phyloP scores from a whole-genome alignment of 2,888 invertebrate species.

The Ellobium chinense region DNA sequence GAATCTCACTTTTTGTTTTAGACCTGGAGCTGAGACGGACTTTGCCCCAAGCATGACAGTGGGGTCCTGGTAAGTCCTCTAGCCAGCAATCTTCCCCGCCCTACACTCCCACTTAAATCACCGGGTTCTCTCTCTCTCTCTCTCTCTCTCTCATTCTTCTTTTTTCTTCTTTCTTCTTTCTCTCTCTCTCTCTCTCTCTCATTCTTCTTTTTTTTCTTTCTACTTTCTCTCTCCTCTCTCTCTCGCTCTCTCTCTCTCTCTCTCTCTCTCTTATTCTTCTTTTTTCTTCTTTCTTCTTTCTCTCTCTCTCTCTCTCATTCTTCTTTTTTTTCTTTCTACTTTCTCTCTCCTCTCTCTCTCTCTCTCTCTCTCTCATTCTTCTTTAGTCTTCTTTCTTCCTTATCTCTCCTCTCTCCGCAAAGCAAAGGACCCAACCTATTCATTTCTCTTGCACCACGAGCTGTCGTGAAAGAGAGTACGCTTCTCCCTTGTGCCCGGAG shows the following conservation, averaged over 20 bases:
- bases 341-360: not conserved
- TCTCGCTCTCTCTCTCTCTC: too few species aligned
- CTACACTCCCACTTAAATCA: too few species aligned
- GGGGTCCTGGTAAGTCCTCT: too few species aligned
- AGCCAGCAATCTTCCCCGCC: too few species aligned
- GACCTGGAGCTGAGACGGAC: too few species aligned
- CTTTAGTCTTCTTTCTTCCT: not conserved
- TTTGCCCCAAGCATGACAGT: too few species aligned
- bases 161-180: not conserved
- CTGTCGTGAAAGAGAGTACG: too few species aligned
- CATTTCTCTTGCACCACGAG: not conserved
- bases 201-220: not conserved
- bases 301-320: not conserved
- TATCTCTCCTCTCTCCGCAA: not conserved
- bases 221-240: not conserved
- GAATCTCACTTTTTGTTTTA: too few species aligned
- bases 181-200: too few species aligned
- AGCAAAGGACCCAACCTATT: not conserved
- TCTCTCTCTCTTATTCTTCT: not conserved
- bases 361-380: not conserved
- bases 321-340: not conserved
- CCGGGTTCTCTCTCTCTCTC: slow-evolving; percentile 5
- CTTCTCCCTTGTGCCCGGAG: too few species aligned
- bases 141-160: slow-evolving; percentile 23
- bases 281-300: not conserved